Evolutionary conservation across 2,888 invertebrate genomes (phyloP), one percentile per base, ranked within the genome.

Genomic region (Vanessa cardui): DNA sequence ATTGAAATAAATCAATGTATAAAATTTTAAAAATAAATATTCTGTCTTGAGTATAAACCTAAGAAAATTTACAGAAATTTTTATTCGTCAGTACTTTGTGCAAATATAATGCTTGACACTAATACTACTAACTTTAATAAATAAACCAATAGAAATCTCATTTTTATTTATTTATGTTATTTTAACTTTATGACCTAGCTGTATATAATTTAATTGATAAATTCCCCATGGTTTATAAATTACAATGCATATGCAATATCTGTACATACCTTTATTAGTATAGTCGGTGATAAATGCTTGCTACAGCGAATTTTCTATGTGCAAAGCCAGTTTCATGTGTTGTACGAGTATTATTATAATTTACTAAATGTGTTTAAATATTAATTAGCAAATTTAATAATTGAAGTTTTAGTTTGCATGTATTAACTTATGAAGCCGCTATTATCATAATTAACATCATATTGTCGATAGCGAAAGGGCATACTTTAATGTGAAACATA

Each of bases 231-330:
- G 12, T 39, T 33, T 56, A 33, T 63, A n/a, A 47, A 58, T 20
- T 39, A n/a, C 16, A 47, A 33, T 7, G 9, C 9, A 58, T 20
- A 47, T 58, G 21, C 58, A 15, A 58, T 26, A 26, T 26, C 2
- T 26, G 26, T 26, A 26, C 26, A 49, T 15, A n/a, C 44, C 0
- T 39, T 12, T 12, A 18, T n/a, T 56, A 46, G 44, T 56, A 26
- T 18, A 39, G 26, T 21, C 16, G 54, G 47, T 64, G 54, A 62
- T 60, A 50, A 31, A 26, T 64, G 58, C 58, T 58, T 64, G 64
- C 64, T 50, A 44, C 54, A 60, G 69, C 66, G 69, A 66, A 62
- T 52, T 69, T 39, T 62, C 47, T 63, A 39, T 69, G 20, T 69
- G 59, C 47, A 61, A 66, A 54, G 66, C 64, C 58, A 64, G 47